Conservation (phyloP, 2,888 invertebrate species). For the Cylloceria caligata region DNA sequence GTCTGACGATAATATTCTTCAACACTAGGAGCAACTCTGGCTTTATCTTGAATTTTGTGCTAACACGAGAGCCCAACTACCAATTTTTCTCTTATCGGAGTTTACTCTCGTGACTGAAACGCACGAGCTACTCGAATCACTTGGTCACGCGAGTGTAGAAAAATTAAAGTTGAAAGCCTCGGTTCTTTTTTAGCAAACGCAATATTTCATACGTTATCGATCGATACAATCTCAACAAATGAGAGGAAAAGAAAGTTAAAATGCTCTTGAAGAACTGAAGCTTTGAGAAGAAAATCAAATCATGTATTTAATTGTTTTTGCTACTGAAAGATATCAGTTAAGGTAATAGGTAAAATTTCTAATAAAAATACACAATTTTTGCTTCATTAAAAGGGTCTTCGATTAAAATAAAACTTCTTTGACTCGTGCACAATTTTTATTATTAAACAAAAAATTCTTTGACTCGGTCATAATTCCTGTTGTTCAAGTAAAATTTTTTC, state of each 20-base stretch:
- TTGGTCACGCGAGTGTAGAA: constrained; percentile 55
- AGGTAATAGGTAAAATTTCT: background rate
- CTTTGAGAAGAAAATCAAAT: background rate
- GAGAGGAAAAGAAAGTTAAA: background rate
- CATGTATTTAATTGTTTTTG: background rate
- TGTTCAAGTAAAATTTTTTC: background rate
- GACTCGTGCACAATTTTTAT: background rate
- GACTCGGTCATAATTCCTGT: too few species aligned
- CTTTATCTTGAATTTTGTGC: constrained; percentile 26
- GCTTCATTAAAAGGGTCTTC: background rate
- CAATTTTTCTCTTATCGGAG: constrained; percentile 47
- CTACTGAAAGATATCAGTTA: background rate
- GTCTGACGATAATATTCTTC: constrained; percentile 40
- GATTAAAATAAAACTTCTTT: too few species aligned
- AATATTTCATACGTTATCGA: constrained; percentile 14
- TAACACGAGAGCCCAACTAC: constrained; percentile 40
- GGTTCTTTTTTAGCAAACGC: constrained; percentile 20
- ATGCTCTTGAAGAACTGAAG: background rate
- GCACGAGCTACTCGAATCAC: constrained; percentile 29
- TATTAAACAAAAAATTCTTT: background rate
- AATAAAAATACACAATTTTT: background rate
- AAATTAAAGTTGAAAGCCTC: background rate
- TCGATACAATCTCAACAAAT: background rate
- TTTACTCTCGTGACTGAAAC: constrained; percentile 54
- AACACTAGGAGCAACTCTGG: constrained; percentile 15